Base-by-base conservation (phyloP, 2,888 invertebrate species). In the Tachina grossa region DNA sequence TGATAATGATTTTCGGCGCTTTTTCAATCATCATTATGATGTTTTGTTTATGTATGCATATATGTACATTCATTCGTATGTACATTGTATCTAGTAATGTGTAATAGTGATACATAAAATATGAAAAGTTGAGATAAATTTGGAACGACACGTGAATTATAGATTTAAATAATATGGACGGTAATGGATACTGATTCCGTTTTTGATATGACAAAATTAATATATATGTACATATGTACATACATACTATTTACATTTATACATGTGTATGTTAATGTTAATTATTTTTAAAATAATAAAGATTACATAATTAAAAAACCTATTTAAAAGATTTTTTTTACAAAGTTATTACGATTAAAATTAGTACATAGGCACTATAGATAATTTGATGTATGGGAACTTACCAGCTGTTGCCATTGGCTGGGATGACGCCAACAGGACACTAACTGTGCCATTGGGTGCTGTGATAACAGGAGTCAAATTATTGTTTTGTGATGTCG, bases 381-480 rank as follows among this genome's bases (percentile, higher is more conserved):
- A 75, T 1, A 16, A 43, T 59, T 61, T 19, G 5, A 31, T 63
- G 31, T 13, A 39, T 16, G 1, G 14, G 0, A 53, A 85, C 85
- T 85, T 76, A 85, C 85, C 83, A 72, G 83, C 19, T 72, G 85
- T 75, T 61, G 83, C 57, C 57, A 79, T 71, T 16, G 79, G 47
- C 47, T 71, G 79, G 14, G 57, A 45, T 61, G 84, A 45, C 3
- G 82, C 19, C 31, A 85, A 72, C 16, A 85, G 71, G 31, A 85
- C 85, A 79, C 85, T 85, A 66, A 85, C 82, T 19, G 85, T 71
- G 41, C 84, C 81, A 82, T 85, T 85, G 22, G 83, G 83, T 19
- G 75, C 51, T 49, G 85, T 16, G 11, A 85, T 57, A 11, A 79
- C 71, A 2, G 83, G 78, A 22, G 63, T 72, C 53, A 83, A 59